Evolutionary conservation across 2,797 vertebrate genomes (phyloP), one percentile per base, ranked within the genome.

Genomic region (Galaxias olidus): DNA sequence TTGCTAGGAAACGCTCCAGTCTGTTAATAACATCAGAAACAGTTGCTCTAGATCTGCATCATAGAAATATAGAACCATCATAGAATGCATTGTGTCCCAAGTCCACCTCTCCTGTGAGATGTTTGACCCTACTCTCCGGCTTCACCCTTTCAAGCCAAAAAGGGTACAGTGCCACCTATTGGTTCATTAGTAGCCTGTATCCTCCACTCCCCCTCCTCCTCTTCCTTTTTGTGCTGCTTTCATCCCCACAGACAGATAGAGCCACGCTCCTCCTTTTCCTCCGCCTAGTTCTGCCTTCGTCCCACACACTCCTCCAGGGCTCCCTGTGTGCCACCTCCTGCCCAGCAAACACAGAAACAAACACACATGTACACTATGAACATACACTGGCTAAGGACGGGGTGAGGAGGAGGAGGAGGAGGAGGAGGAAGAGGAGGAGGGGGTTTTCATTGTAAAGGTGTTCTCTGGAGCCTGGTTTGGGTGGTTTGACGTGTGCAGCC

Each of bases 81-180:
- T n/a, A n/a, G n/a, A n/a, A n/a, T n/a, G n/a, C n/a, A n/a, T n/a
- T n/a, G n/a, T n/a, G n/a, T n/a, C n/a, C n/a, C n/a, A n/a, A n/a
- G 30, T 30, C 2, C 30, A 30, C 30, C 30, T 30, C 30, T 30
- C 30, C 6, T 6, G 30, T 30, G 30, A n/a, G n/a, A n/a, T n/a
- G n/a, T n/a, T n/a, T n/a, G n/a, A n/a, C n/a, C n/a, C n/a, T n/a
- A 20, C 66, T 81, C 68, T 84, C 66, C 75, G 82, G 84, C 82
- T 81, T 50, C 49, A 14, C 49, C 43, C 51, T 70, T 79, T 73
- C 76, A 72, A 84, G 85, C 91, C 86, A 91, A 77, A 90, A 88
- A 91, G 90, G 84, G 87, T 89, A 91, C 84, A 89, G 90, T 90
- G 91, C 91, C 91, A 90, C 89, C 91, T 92, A 90, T 90, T 90